A percentile compares a stretch with the other conserved stretches of the same genome.
phyloP scores from a whole-genome alignment of 2,888 invertebrate species.

The Pinctada fucata region DNA sequence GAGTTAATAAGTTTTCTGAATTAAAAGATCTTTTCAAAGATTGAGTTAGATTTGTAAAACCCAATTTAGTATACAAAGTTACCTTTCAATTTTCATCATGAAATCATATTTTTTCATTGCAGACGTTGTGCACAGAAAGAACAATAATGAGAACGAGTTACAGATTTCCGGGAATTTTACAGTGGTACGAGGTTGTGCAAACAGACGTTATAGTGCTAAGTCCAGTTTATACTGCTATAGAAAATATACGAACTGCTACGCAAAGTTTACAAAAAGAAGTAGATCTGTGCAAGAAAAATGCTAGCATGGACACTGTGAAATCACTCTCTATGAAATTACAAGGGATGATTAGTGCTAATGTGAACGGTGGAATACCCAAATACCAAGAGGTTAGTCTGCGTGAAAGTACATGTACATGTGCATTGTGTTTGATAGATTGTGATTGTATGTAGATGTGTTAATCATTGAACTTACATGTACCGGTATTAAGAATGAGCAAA shows the following conservation, averaged over 20 bases:
- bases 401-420: neutral
- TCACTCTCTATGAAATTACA: conserved; percentile 73
- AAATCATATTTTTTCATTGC: conserved; percentile 26
- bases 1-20: no score
- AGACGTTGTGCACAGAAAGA: conserved; percentile 74
- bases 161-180: conserved; percentile 73
- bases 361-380: conserved; percentile 74
- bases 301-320: conserved; percentile 59
- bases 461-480: no score
- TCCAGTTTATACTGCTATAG: conserved; percentile 72
- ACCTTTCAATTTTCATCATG: no score
- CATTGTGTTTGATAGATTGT: neutral
- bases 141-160: conserved; percentile 65
- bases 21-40: no score
- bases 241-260: conserved; percentile 65
- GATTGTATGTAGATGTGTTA: neutral
- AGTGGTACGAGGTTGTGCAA: conserved; percentile 82
- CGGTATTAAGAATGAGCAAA: no score
- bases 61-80: no score
- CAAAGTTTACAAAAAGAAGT: conserved; percentile 81
- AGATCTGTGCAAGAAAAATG: conserved; percentile 85
- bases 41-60: no score
- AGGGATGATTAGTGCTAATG: conserved; percentile 73
- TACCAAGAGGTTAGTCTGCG: conserved; percentile 70
- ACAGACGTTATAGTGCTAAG: conserved; percentile 86